Conservation (phyloP, 2,797 vertebrate species). For the Lacerta viridis region DNA sequence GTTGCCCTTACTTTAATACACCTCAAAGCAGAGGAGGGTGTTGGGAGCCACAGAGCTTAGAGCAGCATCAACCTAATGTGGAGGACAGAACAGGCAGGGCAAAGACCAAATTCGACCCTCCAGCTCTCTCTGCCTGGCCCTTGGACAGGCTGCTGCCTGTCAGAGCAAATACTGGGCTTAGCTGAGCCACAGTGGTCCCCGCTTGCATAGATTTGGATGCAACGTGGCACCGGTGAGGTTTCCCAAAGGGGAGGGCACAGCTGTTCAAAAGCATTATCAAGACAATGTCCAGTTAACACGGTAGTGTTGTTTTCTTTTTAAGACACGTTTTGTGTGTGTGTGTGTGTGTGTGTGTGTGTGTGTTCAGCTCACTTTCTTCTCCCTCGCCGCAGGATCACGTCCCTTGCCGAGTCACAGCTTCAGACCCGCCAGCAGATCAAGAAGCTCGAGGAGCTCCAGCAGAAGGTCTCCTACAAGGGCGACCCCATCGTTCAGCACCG, state of each 20-base stretch:
- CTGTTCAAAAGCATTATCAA: not conserved
- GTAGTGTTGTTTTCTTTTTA: not conserved
- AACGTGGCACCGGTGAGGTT: not conserved
- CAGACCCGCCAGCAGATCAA: slow-evolving; percentile 99
- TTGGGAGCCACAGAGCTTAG: not conserved
- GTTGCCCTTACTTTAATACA: not conserved
- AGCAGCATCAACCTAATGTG: not conserved
- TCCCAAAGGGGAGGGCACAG: not conserved
- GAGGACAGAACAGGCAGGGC: not conserved
- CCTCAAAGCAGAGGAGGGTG: not conserved
- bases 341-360: no score
- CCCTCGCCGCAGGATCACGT: slow-evolving; percentile 90
- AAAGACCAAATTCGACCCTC: no score
- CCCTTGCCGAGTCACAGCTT: slow-evolving; percentile 96
- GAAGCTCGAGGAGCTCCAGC: slow-evolving; percentile 97
- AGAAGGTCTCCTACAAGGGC: slow-evolving; percentile 98
- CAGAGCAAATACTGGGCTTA: not conserved
- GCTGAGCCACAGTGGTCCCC: not conserved
- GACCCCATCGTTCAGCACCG: slow-evolving; percentile 98
- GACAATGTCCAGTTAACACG: not conserved
- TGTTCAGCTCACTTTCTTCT: not conserved
- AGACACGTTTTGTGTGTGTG: no score
- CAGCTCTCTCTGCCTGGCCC: no score
- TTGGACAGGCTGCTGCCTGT: not conserved
- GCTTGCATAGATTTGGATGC: no score